Evolutionary conservation across 2,113 vertebrate species (phyloP), one percentile per base, ranked within the genome.

Genomic region (Peromyscus californicus): DNA sequence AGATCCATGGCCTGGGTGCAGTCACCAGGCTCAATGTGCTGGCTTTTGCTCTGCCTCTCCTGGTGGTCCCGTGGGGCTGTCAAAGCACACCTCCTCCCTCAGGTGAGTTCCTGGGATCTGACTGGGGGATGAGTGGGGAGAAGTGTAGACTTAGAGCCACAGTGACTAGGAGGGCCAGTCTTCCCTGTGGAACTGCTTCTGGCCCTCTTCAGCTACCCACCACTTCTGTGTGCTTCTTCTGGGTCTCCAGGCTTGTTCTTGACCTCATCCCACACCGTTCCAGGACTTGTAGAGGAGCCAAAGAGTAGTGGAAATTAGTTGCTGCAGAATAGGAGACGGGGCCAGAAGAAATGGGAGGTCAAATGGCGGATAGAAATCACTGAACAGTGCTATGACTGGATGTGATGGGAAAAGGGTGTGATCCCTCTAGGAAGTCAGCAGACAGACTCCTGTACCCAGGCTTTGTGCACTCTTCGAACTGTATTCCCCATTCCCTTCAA

Each of bases 81-180:
- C 26, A 7, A 6, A 33, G 76, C 7, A 8, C 7, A 3, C 7
- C 13, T 45, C 26, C 12, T 6, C 12, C 15, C 0, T 3, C 24
- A 4, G 24, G 90, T 91, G 78, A 92, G 78, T n/a, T 70, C 17
- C 36, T 31, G 16, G 24, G 70, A 19, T 42, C 54, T 42, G 9
- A 42, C 13, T 22, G 19, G 6, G 31, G 21, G 45, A 12, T 1
- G 2, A 29, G 76, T 36, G 5, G 29, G 12, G 75, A 48, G 42
- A 21, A 16, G 42, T 13, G 42, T 8, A 45, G 11, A 45, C 39
- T 10, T 21, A 21, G 19, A 29, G 48, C 9, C 42, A 13, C 2
- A 36, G 78, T 22, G 51, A 36, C 78, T 22, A 36, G 9, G 33
- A 57, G 48, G 8, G 7, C 54, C 7, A 57, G 29, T 24, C 54